Evolutionary conservation across 2,113 vertebrate species (phyloP).

Genomic region (Tetrao urogallus): DNA sequence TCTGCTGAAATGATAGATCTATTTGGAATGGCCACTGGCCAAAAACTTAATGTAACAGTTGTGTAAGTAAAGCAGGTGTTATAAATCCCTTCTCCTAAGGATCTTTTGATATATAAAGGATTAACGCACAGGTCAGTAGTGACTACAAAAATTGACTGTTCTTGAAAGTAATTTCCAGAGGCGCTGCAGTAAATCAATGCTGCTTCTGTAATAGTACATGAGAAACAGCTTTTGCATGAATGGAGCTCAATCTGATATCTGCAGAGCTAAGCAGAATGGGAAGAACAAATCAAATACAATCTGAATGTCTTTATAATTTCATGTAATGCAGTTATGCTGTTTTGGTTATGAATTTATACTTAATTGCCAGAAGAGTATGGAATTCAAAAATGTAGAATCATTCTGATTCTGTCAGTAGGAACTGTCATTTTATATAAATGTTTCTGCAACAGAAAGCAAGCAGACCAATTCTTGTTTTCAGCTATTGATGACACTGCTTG

Average conservation of each 20-base stretch:
- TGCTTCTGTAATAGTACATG: background rate
- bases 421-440: background rate
- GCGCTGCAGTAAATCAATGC: background rate
- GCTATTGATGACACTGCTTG: background rate
- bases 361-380: background rate
- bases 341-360: background rate
- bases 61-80: conserved; percentile 2
- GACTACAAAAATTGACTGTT: conserved; percentile 1
- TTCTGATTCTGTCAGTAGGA: background rate
- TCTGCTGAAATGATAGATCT: conserved; percentile 59
- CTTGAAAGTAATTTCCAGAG: conserved; percentile 1
- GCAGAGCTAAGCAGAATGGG: background rate
- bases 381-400: background rate
- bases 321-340: background rate
- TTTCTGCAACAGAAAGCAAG: background rate
- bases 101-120: background rate
- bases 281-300: background rate
- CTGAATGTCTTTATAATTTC: background rate
- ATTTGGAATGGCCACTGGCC: conserved; percentile 62
- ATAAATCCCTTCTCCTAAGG: background rate
- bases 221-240: background rate
- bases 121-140: background rate
- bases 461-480: background rate
- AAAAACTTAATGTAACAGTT: conserved; percentile 26
- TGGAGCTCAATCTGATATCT: background rate